phyloP scores from a whole-genome alignment of 2,797 vertebrate species.

The Helarctos malayanus region DNA sequence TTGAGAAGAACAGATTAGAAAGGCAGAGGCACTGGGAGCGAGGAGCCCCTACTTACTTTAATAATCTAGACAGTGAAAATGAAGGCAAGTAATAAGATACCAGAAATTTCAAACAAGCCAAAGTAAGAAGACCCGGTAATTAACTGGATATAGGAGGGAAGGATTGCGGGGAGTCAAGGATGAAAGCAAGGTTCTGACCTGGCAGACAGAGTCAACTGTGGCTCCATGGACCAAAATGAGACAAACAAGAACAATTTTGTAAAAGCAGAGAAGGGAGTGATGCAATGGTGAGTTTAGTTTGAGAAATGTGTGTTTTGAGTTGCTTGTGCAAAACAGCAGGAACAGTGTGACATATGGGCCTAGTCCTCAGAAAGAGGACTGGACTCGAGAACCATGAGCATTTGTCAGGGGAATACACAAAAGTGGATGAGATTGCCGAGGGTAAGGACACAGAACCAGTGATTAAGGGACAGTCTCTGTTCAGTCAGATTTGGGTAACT shows the following conservation, averaged over 20 bases:
- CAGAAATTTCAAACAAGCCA: not conserved
- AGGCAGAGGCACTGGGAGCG: not conserved
- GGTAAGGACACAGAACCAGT: not conserved
- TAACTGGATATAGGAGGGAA: not conserved
- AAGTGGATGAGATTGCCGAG: not conserved
- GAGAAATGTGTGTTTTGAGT: not conserved
- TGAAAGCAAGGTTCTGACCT: not conserved
- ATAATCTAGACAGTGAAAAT: not conserved
- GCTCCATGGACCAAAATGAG: not conserved
- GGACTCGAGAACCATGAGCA: not conserved
- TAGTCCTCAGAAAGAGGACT: not conserved
- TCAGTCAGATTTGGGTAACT: not conserved
- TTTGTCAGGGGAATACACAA: not conserved
- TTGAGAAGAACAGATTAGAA: not conserved
- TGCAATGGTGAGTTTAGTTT: not conserved
- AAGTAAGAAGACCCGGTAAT: not conserved
- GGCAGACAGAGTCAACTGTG: not conserved
- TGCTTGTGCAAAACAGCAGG: not conserved
- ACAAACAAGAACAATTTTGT: not conserved
- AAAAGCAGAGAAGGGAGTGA: not conserved
- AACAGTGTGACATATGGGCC: accelerated
- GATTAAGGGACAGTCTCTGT: not conserved
- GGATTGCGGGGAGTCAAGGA: not conserved
- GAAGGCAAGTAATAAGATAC: not conserved
- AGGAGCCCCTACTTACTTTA: not conserved